These are phyloP conservation scores for Corythoichthys intestinalis DNA, from an alignment of 2,113 vertebrate species.

Conservation along the genomic window DNA sequence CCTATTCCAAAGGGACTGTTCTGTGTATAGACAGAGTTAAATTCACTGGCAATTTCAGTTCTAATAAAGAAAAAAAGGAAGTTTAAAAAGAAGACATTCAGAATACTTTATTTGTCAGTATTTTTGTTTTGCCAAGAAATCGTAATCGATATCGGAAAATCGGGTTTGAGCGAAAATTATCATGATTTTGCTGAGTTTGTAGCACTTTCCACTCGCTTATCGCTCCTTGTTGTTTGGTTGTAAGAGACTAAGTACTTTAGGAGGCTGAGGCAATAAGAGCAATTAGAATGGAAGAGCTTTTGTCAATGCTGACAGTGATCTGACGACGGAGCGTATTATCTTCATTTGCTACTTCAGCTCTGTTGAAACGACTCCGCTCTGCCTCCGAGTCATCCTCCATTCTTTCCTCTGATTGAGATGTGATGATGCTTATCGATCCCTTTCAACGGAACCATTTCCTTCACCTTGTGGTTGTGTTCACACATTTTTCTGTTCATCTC, in stretches of 20 bases:
- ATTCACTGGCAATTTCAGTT: no score
- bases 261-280: slow-evolving; percentile 4
- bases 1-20: no score
- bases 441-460: slow-evolving; percentile 23
- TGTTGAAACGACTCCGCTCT: background rate
- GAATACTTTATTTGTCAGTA: no score
- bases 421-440: slow-evolving; percentile 18
- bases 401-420: background rate
- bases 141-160: no score
- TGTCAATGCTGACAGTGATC: slow-evolving; percentile 20
- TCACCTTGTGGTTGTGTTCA: slow-evolving; percentile 13
- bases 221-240: background rate
- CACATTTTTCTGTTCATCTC: slow-evolving; percentile 18
- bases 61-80: no score
- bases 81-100: no score
- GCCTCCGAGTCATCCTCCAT: background rate
- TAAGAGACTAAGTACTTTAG: slow-evolving; percentile 6
- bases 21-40: no score
- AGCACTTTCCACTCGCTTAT: background rate
- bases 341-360: slow-evolving; percentile 3
- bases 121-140: no score
- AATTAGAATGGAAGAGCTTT: background rate
- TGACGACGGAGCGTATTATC: slow-evolving; percentile 13
- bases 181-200: background rate
- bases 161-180: no score